A percentile compares a stretch with the other conserved stretches of the same genome.
phyloP scores from a whole-genome alignment of 2,113 vertebrate species.

The Cebidichthys violaceus region DNA sequence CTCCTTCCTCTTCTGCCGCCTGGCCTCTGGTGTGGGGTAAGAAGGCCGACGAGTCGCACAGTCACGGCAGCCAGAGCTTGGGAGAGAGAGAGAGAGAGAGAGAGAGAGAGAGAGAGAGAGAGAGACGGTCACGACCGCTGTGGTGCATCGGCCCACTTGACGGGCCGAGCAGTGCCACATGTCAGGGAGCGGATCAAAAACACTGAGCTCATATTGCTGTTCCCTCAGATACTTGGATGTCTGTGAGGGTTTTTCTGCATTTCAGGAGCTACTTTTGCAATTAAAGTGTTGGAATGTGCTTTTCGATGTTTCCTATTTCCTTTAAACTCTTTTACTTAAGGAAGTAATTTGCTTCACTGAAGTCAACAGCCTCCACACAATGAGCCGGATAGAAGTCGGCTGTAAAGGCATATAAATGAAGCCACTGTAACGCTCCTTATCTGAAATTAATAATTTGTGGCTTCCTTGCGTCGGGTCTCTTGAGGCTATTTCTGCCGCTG shows the following conservation, averaged over 20 bases:
- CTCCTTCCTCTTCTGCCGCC: constrained; percentile 96
- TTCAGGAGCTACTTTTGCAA: background rate
- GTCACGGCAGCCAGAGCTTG: background rate
- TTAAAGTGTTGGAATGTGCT: background rate
- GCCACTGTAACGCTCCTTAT: background rate
- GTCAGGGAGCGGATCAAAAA: background rate
- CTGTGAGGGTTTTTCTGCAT: background rate
- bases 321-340: background rate
- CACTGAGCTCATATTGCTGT: background rate
- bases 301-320: background rate
- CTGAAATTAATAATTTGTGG: background rate
- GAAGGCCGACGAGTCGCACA: constrained; percentile 48
- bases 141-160: background rate
- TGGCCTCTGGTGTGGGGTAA: constrained; percentile 96
- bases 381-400: background rate
- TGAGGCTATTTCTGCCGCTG: background rate
- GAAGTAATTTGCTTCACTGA: background rate
- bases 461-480: background rate
- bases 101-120: no score
- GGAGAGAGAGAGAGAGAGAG: no score
- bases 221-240: background rate
- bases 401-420: background rate
- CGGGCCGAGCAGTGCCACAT: constrained; percentile 1
- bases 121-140: constrained; percentile 17
- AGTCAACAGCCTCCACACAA: background rate